Conservation (phyloP, 2,113 vertebrate species). For the Macquaria australasica region DNA sequence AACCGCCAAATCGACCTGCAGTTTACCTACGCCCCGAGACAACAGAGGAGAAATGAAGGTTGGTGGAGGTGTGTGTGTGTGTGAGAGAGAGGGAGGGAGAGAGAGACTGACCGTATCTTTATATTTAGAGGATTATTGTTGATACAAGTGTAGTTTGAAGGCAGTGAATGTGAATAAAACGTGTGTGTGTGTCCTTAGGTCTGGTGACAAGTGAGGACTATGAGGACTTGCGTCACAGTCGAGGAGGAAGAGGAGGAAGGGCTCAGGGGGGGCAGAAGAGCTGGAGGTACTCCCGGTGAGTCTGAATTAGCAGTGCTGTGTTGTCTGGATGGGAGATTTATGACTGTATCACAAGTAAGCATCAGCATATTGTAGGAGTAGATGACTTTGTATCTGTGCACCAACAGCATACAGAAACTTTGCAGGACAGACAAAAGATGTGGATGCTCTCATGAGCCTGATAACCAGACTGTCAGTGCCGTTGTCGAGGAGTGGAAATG, state of each 20-base stretch:
- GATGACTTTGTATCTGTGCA: background rate
- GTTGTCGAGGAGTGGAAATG: background rate
- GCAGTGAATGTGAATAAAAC: background rate
- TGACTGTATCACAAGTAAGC: background rate
- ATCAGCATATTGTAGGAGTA: background rate
- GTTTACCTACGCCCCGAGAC: slow-evolving; percentile 90
- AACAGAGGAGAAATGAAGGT: slow-evolving; percentile 91
- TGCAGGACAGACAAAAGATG: background rate
- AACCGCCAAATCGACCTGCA: slow-evolving; percentile 98
- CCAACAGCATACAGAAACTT: no score
- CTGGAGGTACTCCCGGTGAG: slow-evolving; percentile 97
- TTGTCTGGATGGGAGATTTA: background rate
- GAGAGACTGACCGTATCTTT: background rate
- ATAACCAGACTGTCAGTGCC: background rate
- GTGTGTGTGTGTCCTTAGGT: slow-evolving; percentile 76
- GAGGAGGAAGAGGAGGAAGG: slow-evolving; percentile 81
- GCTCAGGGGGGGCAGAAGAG: slow-evolving; percentile 91
- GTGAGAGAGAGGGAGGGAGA: background rate
- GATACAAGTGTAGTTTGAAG: background rate
- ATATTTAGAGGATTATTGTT: background rate
- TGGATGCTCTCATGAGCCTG: background rate
- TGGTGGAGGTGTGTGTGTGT: slow-evolving; percentile 6
- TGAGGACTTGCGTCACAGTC: slow-evolving; percentile 89
- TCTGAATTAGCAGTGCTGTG: background rate
- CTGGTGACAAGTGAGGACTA: slow-evolving; percentile 91